phyloP scores from a whole-genome alignment of 2,888 invertebrate species.

The Nomada goodeniana region DNA sequence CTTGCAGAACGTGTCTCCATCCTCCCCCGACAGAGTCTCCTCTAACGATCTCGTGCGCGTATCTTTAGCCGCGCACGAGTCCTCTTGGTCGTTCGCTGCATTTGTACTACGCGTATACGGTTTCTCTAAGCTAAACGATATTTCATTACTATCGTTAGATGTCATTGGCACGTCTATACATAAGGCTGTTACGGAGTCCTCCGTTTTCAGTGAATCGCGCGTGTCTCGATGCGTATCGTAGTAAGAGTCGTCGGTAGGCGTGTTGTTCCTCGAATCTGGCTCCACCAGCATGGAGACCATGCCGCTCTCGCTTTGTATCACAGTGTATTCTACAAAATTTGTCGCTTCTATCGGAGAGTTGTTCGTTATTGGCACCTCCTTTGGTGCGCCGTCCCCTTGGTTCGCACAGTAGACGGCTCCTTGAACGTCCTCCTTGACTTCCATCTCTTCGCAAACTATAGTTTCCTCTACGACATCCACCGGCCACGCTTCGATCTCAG shows the following conservation, averaged over 20 bases:
- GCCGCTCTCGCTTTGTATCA: slow-evolving; percentile 76
- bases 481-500: slow-evolving; percentile 73
- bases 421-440: slow-evolving; percentile 74
- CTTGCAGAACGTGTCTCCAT: slow-evolving; percentile 45
- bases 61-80: slow-evolving; percentile 28
- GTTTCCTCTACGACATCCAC: slow-evolving; percentile 83
- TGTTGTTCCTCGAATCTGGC: slow-evolving; percentile 56
- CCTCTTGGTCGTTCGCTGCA: slow-evolving; percentile 13
- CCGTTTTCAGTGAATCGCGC: slow-evolving; percentile 41
- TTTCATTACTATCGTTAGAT: slow-evolving; percentile 49
- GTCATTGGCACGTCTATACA: slow-evolving; percentile 42
- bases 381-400: slow-evolving; percentile 72
- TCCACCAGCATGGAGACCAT: slow-evolving; percentile 74
- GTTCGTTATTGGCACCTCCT: slow-evolving; percentile 76
- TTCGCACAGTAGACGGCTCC: slow-evolving; percentile 63
- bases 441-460: slow-evolving; percentile 83
- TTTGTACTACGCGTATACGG: slow-evolving; percentile 39
- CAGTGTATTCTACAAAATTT: slow-evolving; percentile 77
- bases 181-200: slow-evolving; percentile 54
- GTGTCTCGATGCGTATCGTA: slow-evolving; percentile 65
- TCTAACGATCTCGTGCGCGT: slow-evolving; percentile 7
- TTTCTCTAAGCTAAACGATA: slow-evolving; percentile 43
- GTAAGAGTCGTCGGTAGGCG: slow-evolving; percentile 41
- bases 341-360: slow-evolving; percentile 70
- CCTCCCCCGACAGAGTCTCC: slow-evolving; percentile 39